Conservation (phyloP, 2,113 vertebrate genomes). For the Calcarius ornatus region DNA sequence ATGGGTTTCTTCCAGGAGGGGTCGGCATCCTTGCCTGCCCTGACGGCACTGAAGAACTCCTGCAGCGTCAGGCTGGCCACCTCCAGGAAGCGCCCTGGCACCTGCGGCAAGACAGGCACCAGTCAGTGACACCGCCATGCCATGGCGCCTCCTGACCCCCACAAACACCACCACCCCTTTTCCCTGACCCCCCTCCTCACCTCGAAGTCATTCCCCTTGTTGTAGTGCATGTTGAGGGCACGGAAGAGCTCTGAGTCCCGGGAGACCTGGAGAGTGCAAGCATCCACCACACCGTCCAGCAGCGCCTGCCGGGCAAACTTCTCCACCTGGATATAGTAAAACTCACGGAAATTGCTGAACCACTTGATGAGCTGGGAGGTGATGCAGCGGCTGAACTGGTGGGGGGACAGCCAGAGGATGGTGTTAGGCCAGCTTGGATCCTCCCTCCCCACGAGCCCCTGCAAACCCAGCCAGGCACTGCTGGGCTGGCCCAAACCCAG, state of each 20-base stretch:
- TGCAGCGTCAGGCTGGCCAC: conserved; percentile 89
- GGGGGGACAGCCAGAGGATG: neutral
- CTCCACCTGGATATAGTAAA: conserved; percentile 99
- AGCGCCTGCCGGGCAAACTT: conserved; percentile 93
- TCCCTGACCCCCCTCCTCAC: conserved; percentile 62
- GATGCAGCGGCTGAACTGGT: conserved; percentile 93
- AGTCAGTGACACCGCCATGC: rapidly evolving
- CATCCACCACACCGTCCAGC: conserved; percentile 79
- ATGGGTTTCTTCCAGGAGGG: conserved; percentile 98
- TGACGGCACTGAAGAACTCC: conserved; percentile 91
- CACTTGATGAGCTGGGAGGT: conserved; percentile 98
- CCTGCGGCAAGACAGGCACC: conserved; percentile 70
- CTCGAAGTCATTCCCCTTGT: conserved; percentile 94
- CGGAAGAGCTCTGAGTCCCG: conserved; percentile 91
- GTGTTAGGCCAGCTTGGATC: neutral
- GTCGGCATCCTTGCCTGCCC: conserved; percentile 85
- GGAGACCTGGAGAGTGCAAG: conserved; percentile 81
- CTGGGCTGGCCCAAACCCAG: neutral
- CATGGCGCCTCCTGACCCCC: rapidly evolving
- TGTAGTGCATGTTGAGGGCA: conserved; percentile 91
- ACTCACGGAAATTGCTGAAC: conserved; percentile 98
- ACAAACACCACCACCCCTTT: neutral
- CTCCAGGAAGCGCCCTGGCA: conserved; percentile 90
- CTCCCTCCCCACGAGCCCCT: neutral
- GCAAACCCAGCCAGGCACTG: rapidly evolving